Conservation (phyloP, 2,797 vertebrate species). For the Xenopus petersii region DNA sequence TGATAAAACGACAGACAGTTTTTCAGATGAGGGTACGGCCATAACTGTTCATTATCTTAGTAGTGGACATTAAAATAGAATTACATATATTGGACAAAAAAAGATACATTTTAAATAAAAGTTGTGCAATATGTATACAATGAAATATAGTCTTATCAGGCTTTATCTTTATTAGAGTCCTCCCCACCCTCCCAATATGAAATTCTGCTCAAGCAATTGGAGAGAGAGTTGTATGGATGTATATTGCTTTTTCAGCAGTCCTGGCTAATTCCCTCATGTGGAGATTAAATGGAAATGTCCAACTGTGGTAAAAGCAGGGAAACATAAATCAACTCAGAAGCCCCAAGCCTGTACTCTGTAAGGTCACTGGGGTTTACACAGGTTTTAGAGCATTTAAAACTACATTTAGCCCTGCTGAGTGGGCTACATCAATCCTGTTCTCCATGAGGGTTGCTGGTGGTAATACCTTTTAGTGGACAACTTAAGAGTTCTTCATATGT, state of each 20-base stretch:
- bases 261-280: conserved; percentile 77
- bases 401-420: conserved; percentile 31
- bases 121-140: conserved; percentile 36
- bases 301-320: conserved; percentile 85
- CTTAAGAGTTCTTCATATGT: neutral
- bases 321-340: conserved; percentile 94
- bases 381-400: conserved; percentile 67
- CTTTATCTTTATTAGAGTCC: conserved; percentile 7
- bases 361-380: conserved; percentile 78
- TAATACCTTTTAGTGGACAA: neutral
- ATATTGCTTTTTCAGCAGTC: conserved; percentile 83
- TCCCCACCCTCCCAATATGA: conserved; percentile 21
- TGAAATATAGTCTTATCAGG: conserved; percentile 24
- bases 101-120: conserved; percentile 66
- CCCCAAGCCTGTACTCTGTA: conserved; percentile 74
- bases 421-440: neutral
- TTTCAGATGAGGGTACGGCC: conserved; percentile 90
- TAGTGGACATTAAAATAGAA: conserved; percentile 71
- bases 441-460: conserved; percentile 3
- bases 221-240: conserved; percentile 58
- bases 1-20: conserved; percentile 97
- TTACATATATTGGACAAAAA: conserved; percentile 62
- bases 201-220: conserved; percentile 56
- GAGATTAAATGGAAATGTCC: conserved; percentile 93
- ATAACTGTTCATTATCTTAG: conserved; percentile 86